Conservation (phyloP, 2,113 vertebrate genomes). For the Misgurnus anguillicaudatus region DNA sequence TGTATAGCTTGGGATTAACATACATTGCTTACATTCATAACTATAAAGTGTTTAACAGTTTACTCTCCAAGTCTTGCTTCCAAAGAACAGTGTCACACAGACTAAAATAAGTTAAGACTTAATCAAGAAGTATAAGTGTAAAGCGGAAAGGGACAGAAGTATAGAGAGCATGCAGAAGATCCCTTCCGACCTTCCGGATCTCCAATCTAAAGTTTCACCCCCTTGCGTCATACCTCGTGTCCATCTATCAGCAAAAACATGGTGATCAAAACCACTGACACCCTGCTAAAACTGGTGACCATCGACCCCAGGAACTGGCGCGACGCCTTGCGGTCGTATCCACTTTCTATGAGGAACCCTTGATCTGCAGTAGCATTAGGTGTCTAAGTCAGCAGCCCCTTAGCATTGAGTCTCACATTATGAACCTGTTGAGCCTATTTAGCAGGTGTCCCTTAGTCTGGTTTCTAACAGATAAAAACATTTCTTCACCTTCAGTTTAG, state of each 20-base stretch:
- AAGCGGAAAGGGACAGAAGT: slow-evolving; percentile 52
- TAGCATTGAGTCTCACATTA: slow-evolving; percentile 31
- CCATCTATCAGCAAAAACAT: slow-evolving; percentile 71
- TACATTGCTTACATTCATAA: slow-evolving; percentile 18
- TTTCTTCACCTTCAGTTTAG: slow-evolving; percentile 31
- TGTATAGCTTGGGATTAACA: neutral
- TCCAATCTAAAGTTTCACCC: slow-evolving; percentile 64
- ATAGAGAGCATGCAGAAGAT: slow-evolving; percentile 52
- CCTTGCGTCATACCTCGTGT: slow-evolving; percentile 55
- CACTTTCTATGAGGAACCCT: slow-evolving; percentile 60
- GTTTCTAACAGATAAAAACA: slow-evolving; percentile 20
- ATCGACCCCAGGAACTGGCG: slow-evolving; percentile 69
- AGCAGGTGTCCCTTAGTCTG: slow-evolving; percentile 38
- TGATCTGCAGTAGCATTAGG: slow-evolving; percentile 41
- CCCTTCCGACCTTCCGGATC: slow-evolving; percentile 68
- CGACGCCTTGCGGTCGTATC: slow-evolving; percentile 55
- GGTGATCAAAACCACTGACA: slow-evolving; percentile 72
- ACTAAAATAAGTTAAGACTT: slow-evolving; percentile 71
- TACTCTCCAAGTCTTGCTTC: slow-evolving; percentile 43
- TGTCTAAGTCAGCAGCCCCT: slow-evolving; percentile 39
- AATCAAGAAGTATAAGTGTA: slow-evolving; percentile 69
- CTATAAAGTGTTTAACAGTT: slow-evolving; percentile 53
- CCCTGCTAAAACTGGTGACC: slow-evolving; percentile 72
- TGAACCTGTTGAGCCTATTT: slow-evolving; percentile 29
- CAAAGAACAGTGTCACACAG: slow-evolving; percentile 43